phyloP scores from a whole-genome alignment of 2,113 vertebrate species.

The Sylvia atricapilla region DNA sequence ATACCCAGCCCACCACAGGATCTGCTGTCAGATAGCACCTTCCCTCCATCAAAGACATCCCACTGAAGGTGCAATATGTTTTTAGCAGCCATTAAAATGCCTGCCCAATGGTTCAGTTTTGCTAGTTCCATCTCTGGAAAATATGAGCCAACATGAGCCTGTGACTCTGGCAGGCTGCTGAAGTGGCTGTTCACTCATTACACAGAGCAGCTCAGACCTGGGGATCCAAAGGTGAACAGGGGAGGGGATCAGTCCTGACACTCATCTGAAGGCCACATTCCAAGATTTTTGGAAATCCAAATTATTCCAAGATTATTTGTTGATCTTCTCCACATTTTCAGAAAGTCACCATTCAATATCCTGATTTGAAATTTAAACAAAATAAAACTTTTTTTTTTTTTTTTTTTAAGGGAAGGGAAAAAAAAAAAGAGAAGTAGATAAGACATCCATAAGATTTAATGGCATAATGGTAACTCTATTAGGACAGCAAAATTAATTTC shows the following conservation, averaged over 20 bases:
- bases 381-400: constrained; percentile 18
- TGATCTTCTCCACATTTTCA: neutral
- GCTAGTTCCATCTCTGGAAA: constrained; percentile 1
- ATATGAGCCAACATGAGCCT: neutral
- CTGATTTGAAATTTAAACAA: constrained; percentile 26
- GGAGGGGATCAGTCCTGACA: neutral
- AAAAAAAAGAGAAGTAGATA: constrained; percentile 13
- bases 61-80: neutral
- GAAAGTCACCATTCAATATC: constrained; percentile 15
- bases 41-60: neutral
- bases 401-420: neutral
- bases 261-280: neutral
- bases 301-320: neutral
- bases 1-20: neutral
- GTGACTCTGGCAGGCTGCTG: neutral
- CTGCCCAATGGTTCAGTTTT: neutral
- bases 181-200: neutral
- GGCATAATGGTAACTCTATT: constrained; percentile 62
- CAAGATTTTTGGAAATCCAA: neutral
- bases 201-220: neutral
- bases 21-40: neutral
- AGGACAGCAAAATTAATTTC: constrained; percentile 79
- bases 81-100: neutral
- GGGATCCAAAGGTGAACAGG: neutral
- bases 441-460: constrained; percentile 65